phyloP scores from a whole-genome alignment of 92 coral and sea anemone species.

The Palythoa heliodiscus region DNA sequence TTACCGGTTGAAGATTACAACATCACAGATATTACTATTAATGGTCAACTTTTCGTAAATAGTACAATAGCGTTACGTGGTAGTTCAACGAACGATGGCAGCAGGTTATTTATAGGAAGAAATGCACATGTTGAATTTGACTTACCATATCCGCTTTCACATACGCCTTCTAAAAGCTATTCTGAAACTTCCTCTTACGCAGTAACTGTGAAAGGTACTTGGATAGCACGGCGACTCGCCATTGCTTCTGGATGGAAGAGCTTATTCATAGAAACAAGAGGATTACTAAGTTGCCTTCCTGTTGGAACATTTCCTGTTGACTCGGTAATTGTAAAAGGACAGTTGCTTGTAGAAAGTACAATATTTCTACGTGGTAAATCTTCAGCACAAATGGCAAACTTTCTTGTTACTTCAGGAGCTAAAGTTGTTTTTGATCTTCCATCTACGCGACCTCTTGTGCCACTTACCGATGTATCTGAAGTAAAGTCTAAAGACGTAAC shows the following conservation, averaged over 20 bases:
- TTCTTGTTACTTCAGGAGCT: conserved; percentile 10
- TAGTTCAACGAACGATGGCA: conserved; percentile 6
- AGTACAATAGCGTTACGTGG: conserved; percentile 31
- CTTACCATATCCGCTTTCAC: conserved; percentile 18
- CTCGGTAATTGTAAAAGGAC: conserved; percentile 16
- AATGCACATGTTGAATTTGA: conserved; percentile 59
- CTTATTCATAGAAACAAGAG: neutral
- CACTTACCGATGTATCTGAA: conserved; percentile 23
- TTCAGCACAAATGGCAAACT: neutral
- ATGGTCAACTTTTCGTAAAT: conserved; percentile 41
- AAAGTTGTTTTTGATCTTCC: neutral
- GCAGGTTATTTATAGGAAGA: conserved; percentile 55
- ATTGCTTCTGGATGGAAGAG: conserved; percentile 21
- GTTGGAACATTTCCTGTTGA: conserved; percentile 12
- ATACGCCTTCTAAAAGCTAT: conserved; percentile 12
- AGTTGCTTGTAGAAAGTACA: conserved; percentile 31
- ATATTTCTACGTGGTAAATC: conserved; percentile 13
- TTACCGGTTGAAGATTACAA: conserved; percentile 20
- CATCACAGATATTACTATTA: conserved; percentile 21
- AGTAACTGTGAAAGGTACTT: conserved; percentile 26
- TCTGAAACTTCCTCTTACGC: conserved; percentile 28
- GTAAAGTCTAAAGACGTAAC: conserved; percentile 24
- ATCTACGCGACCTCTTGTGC: neutral
- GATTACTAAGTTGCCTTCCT: conserved; percentile 19
- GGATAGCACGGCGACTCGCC: conserved; percentile 28